A percentile compares a stretch with the other conserved stretches of the same genome.
phyloP scores from a whole-genome alignment of 1,140 invertebrate species.

The Propsilocerus akamusi region DNA sequence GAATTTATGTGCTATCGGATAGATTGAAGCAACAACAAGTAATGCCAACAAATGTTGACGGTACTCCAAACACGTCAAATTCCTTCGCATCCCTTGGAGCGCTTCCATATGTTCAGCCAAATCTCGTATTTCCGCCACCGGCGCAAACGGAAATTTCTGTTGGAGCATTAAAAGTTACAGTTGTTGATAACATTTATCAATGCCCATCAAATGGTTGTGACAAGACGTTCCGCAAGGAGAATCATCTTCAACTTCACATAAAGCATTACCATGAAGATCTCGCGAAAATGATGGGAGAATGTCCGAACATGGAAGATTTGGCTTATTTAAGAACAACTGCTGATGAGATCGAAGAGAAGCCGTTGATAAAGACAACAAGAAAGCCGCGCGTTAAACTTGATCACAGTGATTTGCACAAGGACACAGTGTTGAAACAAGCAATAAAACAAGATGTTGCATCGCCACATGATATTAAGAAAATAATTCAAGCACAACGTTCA shows the following conservation, averaged over 20 bases:
- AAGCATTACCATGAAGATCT: conserved; percentile 76
- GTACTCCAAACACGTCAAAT: conserved; percentile 3
- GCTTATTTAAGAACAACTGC: conserved; percentile 57
- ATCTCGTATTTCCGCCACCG: neutral
- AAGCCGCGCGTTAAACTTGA: neutral
- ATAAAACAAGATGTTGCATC: too few species aligned
- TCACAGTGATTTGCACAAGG: neutral
- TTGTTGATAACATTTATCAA: conserved; percentile 47
- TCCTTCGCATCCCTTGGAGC: neutral
- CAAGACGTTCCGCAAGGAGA: conserved; percentile 80
- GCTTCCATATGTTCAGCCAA: neutral
- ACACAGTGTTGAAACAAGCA: too few species aligned
- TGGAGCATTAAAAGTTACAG: conserved; percentile 44
- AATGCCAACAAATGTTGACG: conserved; percentile 11
- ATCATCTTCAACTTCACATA: conserved; percentile 75
- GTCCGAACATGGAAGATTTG: conserved; percentile 68
- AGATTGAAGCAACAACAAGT: conserved; percentile 16
- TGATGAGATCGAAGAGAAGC: conserved; percentile 28
- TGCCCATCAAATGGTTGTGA: conserved; percentile 68
- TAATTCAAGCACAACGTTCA: neutral
- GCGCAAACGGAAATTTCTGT: conserved; percentile 31
- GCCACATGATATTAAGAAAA: too few species aligned
- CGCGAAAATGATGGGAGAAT: conserved; percentile 50
- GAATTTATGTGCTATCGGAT: conserved; percentile 26
- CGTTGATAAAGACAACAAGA: conserved; percentile 31